These are phyloP conservation scores for Trichomycterus rosablanca DNA, from an alignment of 2,113 vertebrate species.

Conservation along the genomic window DNA sequence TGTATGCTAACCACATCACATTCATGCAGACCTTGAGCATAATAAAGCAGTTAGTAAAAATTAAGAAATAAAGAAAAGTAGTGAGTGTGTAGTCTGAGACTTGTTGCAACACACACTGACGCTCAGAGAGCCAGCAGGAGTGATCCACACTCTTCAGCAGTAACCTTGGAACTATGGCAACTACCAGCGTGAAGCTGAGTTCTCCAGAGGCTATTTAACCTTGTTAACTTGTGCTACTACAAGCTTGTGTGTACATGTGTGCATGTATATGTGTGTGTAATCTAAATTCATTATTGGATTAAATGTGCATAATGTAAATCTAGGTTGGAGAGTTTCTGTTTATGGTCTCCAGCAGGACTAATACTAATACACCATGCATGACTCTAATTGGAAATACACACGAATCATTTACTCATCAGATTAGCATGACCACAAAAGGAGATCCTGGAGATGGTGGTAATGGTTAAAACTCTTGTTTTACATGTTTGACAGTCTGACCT, in stretches of 20 bases:
- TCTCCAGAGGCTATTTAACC: conserved; percentile 27
- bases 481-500: background rate
- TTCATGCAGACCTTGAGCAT: too few species aligned
- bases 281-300: conserved; percentile 1
- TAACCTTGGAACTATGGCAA: conserved; percentile 33
- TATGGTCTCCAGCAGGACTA: background rate
- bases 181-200: conserved; percentile 42
- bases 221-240: conserved; percentile 3
- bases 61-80: too few species aligned
- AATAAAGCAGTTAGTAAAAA: too few species aligned
- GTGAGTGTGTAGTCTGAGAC: too few species aligned
- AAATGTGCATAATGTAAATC: background rate
- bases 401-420: background rate
- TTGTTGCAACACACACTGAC: conserved; percentile 1
- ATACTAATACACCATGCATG: background rate
- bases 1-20: too few species aligned
- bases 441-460: background rate
- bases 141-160: conserved; percentile 29
- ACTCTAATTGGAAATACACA: conserved; percentile 1
- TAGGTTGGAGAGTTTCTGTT: background rate
- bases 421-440: background rate
- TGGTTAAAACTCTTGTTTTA: too few species aligned
- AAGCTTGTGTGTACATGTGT: background rate
- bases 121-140: conserved; percentile 9
- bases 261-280: background rate